Evolutionary conservation across 2,888 invertebrate genomes (phyloP), one percentile per base, ranked within the genome.

Genomic region (Taenaris catops): DNA sequence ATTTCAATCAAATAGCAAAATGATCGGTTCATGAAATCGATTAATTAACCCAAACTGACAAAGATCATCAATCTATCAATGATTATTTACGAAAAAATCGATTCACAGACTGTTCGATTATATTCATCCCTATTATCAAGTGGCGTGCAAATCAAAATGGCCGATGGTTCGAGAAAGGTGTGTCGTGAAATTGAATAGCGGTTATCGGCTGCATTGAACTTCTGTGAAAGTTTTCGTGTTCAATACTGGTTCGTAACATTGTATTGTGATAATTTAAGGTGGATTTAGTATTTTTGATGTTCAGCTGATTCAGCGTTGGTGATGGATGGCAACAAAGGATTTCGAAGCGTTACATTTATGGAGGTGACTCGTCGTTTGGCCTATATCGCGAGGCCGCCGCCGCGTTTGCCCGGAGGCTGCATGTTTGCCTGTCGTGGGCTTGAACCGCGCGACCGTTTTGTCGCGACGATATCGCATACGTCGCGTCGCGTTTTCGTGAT

Each of bases 211-310:
- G 63, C 69, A 56, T 73, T 70, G 68, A 78, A 79, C 78, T 74
- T 70, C 80, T 71, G 84, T 84, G 83, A 74, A 83, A 73, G 78
- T 79, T 78, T 66, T 63, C 79, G 83, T 84, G 84, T 79, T 67
- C 69, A 65, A 55, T 66, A 56, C 84, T 84, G 84, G 84, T 84
- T 76, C 84, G 84, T 84, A 84, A 84, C 84, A 72, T 83, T 81
- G 76, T 78, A 68, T 84, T 84, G 83, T 83, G 83, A 70, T 80
- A 70, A 68, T 62, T 70, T 83, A 76, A 79, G 73, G 80, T 83
- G 84, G 66, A 81, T 74, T 72, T 70, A 75, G 65, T 70, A 73
- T 75, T 61, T 67, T 71, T 72, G 71, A 68, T 75, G 70, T 76
- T 57, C 74, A 74, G 71, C 67, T 56, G 49, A 35, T 20, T 47